These are phyloP conservation scores for Bombus superbus DNA, from an alignment of 1,140 invertebrate species.

Conservation along the genomic window DNA sequence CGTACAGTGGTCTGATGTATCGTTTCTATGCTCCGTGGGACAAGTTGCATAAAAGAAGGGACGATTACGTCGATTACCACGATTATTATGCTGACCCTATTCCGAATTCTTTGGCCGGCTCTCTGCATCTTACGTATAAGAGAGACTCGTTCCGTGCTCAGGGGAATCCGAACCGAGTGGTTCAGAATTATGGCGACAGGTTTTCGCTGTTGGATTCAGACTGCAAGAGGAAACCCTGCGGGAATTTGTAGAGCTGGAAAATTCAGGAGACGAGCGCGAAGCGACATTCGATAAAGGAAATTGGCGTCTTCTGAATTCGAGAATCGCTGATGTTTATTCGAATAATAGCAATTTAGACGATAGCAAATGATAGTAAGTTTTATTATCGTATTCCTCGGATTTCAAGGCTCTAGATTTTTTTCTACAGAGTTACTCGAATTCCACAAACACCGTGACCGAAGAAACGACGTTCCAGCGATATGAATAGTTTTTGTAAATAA, in stretches of 20 bases:
- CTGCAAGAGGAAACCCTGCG: not conserved
- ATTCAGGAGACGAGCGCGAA: not conserved
- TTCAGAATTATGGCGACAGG: not conserved
- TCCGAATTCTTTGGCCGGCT: not conserved
- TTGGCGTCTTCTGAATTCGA: not conserved
- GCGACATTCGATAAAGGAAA: not conserved
- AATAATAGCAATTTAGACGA: not conserved
- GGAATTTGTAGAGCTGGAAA: not conserved
- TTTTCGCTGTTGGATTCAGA: not conserved
- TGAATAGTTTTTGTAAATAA: no score
- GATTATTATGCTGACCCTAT: conserved; percentile 50
- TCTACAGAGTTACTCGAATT: not conserved
- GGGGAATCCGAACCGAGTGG: not conserved
- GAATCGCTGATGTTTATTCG: not conserved
- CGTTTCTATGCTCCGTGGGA: conserved; percentile 27
- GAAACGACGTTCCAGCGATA: not conserved
- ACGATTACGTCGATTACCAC: conserved; percentile 39
- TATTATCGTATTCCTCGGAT: not conserved
- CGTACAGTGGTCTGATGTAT: not conserved
- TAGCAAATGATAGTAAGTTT: not conserved
- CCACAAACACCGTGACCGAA: not conserved
- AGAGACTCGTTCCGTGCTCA: not conserved
- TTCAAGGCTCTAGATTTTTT: not conserved
- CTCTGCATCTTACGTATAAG: not conserved
- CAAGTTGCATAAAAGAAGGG: conserved; percentile 33